A percentile compares a stretch with the other conserved stretches of the same genome.
phyloP scores from a whole-genome alignment of 2,113 vertebrate species.

The Nerophis ophidion region DNA sequence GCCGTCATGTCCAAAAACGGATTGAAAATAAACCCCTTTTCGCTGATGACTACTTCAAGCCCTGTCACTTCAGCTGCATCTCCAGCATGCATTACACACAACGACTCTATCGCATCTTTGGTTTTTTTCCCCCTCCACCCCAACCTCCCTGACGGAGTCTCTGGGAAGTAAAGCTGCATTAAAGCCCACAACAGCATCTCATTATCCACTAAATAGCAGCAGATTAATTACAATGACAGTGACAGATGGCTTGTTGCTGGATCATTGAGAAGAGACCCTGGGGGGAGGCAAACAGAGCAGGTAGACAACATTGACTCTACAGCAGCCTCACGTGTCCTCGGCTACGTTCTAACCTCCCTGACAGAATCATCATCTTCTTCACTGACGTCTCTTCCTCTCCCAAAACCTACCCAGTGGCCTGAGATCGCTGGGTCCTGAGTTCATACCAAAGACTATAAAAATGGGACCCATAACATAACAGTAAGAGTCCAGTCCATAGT shows the following conservation, averaged over 20 bases:
- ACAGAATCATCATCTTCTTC: slow-evolving; percentile 14
- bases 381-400: neutral
- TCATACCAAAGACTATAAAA: too few species aligned
- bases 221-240: slow-evolving; percentile 76
- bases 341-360: slow-evolving; percentile 1
- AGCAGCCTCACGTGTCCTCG: slow-evolving; percentile 17
- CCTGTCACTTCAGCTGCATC: slow-evolving; percentile 12
- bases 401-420: too few species aligned
- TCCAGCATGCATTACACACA: slow-evolving; percentile 2
- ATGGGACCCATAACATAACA: too few species aligned
- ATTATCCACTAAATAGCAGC: slow-evolving; percentile 74
- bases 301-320: slow-evolving; percentile 42
- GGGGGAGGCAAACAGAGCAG: slow-evolving; percentile 45
- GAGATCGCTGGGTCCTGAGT: too few species aligned
- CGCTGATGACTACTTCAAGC: slow-evolving; percentile 24
- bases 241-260: slow-evolving; percentile 72
- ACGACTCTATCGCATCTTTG: slow-evolving; percentile 6
- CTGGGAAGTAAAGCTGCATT: slow-evolving; percentile 52
- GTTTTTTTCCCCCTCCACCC: neutral
- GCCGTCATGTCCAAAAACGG: slow-evolving; percentile 6
- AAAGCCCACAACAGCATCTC: slow-evolving; percentile 67
- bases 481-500: too few species aligned
- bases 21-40: slow-evolving; percentile 11
- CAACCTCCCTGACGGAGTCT: slow-evolving; percentile 29
- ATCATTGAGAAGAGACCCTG: slow-evolving; percentile 61